Evolutionary conservation across 1,140 invertebrate species (phyloP), one percentile per base, ranked within the genome.

Genomic region (Heliconius hermathena): DNA sequence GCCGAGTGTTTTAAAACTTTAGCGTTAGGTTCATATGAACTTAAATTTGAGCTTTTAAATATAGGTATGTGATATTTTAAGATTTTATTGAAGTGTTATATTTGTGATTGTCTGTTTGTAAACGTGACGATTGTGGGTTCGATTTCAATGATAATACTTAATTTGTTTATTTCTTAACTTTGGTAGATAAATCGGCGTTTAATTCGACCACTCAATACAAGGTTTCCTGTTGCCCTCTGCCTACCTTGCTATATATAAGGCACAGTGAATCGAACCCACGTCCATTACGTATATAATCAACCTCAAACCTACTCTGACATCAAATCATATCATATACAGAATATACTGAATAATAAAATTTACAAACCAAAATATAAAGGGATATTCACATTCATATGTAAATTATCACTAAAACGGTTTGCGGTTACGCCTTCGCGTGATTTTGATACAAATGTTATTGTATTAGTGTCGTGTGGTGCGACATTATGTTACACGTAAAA

Each of bases 1-100:
- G 80, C 77, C 76, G 82, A 89, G 85, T 86, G 81, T 84, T 82
- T 84, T 79, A 77, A 84, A 83, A 81, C 80, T 83, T 57, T 11
- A 22, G 54, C 54, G 20, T 57, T 22, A 22, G 20, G 8, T 57
- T 57, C n/a, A 57, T 22, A 57, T 57, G n/a, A 57, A 57, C 20
- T 57, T 57, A 11, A 57, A 57, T 57, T 8, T 57, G 20, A 57
- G n/a, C 54, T 57, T 57, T 57, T 57, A 57, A 57, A 22, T 52
- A 52, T 46, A 46, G 41, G 13, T 46, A 46, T 16, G 41, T 13
- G 13, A 16, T 46, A 46, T 46, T 46, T 41, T 13, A 13, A 11
- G 9, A 11, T 41, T 41, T 46, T 46, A 46, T 46, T 46, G 3
- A 16, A 46, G 41, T 46, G 3, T 46, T 4, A 41, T 46, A n/a